Evolutionary conservation across 2,888 invertebrate genomes (phyloP), one percentile per base, ranked within the genome.

Genomic region (Hymenopus coronatus): DNA sequence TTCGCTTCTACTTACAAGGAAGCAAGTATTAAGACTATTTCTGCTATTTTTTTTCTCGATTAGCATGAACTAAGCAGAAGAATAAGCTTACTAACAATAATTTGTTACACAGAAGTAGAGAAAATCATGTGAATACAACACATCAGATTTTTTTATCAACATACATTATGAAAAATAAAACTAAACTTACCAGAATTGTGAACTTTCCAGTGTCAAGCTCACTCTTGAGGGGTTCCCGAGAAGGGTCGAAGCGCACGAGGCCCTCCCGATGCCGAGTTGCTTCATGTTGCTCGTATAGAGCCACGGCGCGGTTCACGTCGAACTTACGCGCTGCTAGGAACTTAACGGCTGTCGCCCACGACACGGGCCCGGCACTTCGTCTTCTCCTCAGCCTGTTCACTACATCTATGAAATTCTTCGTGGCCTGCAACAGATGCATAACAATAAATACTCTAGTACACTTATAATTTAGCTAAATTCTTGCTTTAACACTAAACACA

Each of bases 191-290:
- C 96, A 99, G 94, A 93, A 99, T 97, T 91, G 99, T 99, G 94
- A 99, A 99, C 95, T 99, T 99, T 91, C 98, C 98, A 89, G 98
- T 98, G 92, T 96, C 95, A 90, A 99, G 94, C 94, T 99, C 99
- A 82, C 96, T 96, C 92, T 96, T 96, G 88, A 99, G 95, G 1
- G 98, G 97, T 92, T 98, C 97, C 92, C 95, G 95, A 91, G 95
- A 95, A 3, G 98, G 97, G 93, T 98, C 96, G 92, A 99, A 97
- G 92, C 96, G 95, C 91, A 95, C 96, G 90, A 99, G 95, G 88
- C 98, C 97, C 94, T 99, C 99, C 90, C 97, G 95, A 90, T 96
- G 95, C 91, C 99, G 95, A 86, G 97, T 98, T 89, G 96, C 96
- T 94, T 99, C 98, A 94, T 99, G 98, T 92, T 98, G 97, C 92